These are phyloP conservation scores for Bacillus rossius DNA, from an alignment of 1,140 invertebrate species.

Conservation along the genomic window DNA sequence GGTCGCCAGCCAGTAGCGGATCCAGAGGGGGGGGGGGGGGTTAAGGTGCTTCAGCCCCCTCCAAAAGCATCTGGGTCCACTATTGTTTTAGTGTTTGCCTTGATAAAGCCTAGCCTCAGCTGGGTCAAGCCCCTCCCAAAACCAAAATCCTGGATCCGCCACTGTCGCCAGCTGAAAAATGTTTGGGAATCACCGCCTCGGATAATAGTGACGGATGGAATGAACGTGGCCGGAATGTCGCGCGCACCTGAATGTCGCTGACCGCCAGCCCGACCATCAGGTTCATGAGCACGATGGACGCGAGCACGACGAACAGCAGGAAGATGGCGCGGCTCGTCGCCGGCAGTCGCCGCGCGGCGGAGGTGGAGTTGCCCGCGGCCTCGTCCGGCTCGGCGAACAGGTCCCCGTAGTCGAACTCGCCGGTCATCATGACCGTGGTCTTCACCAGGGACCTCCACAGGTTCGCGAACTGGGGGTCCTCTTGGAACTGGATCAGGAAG, in stretches of 20 bases:
- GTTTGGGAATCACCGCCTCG: too few species aligned
- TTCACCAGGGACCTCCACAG: conserved; percentile 44
- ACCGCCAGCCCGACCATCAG: conserved; percentile 44
- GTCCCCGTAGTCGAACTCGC: conserved; percentile 49
- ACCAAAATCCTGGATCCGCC: too few species aligned
- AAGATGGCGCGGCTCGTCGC: conserved; percentile 28
- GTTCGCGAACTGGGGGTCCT: conserved; percentile 39
- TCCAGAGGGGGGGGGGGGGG: too few species aligned
- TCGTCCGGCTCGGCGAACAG: conserved; percentile 32
- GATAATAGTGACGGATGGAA: too few species aligned
- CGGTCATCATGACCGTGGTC: conserved; percentile 54
- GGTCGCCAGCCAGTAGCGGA: too few species aligned
- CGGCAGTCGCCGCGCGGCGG: conserved; percentile 1
- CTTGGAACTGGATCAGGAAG: conserved; percentile 47
- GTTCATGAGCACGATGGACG: conserved; percentile 43
- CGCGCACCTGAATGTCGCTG: conserved; percentile 40
- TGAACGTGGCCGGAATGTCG: too few species aligned
- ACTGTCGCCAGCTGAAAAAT: too few species aligned
- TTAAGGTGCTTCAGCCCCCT: too few species aligned
- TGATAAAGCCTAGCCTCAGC: too few species aligned
- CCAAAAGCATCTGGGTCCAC: too few species aligned
- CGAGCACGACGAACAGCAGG: conserved; percentile 35
- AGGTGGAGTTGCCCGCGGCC: not conserved
- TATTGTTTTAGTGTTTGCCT: too few species aligned
- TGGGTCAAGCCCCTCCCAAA: too few species aligned